Evolutionary conservation across 2,113 vertebrate species (phyloP).

Genomic region (Acanthisitta chloris): DNA sequence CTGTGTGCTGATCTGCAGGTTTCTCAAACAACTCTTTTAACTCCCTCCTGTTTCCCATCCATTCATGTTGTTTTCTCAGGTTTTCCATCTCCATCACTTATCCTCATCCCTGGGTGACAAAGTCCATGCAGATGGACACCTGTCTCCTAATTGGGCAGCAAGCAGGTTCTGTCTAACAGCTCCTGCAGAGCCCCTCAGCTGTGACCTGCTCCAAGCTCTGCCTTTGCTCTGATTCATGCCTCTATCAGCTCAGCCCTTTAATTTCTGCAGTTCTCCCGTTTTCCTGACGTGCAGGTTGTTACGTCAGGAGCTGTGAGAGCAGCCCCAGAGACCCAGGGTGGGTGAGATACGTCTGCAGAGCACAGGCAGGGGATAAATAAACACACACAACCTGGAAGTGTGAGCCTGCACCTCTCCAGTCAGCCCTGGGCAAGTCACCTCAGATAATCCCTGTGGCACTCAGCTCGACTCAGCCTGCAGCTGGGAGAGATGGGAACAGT

Average conservation of each 20-base stretch:
- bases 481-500: not conserved
- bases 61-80: not conserved
- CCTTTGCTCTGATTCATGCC: not conserved
- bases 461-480: not conserved
- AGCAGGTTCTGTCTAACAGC: not conserved
- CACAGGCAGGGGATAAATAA: rapidly evolving
- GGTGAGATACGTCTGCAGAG: not conserved
- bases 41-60: not conserved
- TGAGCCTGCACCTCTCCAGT: not conserved
- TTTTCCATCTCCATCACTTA: not conserved
- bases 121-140: not conserved
- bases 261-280: not conserved
- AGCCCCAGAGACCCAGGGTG: not conserved
- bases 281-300: not conserved
- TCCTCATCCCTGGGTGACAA: not conserved
- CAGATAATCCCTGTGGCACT: not conserved
- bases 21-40: not conserved
- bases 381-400: not conserved
- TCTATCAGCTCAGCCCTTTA: not conserved
- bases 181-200: not conserved
- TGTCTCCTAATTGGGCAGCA: not conserved
- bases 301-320: rapidly evolving
- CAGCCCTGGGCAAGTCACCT: not conserved
- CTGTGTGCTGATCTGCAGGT: not conserved
- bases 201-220: not conserved